Percentiles rank a stretch among this genome's conserved stretches.
Evolutionary conservation across 92 coral and sea anemone genomes (phyloP).

Genomic region (Nematostella vectensis): DNA sequence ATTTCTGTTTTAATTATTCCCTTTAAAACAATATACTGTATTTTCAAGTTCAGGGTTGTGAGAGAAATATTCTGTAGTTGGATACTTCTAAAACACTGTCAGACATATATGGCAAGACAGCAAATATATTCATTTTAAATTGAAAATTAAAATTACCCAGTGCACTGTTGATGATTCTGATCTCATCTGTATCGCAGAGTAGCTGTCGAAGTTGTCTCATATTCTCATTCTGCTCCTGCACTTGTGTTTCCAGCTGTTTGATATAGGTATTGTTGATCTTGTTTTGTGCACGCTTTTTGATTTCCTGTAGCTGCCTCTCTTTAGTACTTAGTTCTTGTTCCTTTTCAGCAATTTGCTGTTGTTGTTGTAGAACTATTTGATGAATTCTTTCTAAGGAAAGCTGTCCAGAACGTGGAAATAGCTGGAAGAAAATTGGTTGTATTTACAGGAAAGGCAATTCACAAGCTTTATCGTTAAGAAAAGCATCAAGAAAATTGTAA

Average conservation of each 20-base stretch:
- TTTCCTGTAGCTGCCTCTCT: constrained; percentile 56
- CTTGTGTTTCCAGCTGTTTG: constrained; percentile 60
- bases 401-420: constrained; percentile 40
- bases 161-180: constrained; percentile 54
- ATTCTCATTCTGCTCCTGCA: constrained; percentile 67
- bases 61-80: no score
- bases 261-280: constrained; percentile 45
- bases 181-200: constrained; percentile 54
- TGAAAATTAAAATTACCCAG: no score
- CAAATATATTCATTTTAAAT: no score
- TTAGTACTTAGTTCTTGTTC: constrained; percentile 70
- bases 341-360: constrained; percentile 70
- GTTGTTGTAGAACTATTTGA: constrained; percentile 57
- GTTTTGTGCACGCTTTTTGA: constrained; percentile 52
- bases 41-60: no score
- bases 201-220: constrained; percentile 49
- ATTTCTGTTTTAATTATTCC: no score
- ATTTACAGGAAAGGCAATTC: no score
- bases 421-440: background rate
- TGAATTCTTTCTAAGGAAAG: constrained; percentile 53
- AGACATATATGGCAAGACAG: no score
- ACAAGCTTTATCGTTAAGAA: no score
- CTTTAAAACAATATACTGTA: no score
- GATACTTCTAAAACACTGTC: no score
- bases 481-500: no score